Evolutionary conservation across 2,113 vertebrate genomes (phyloP).

Genomic region (Butorides virescens): DNA sequence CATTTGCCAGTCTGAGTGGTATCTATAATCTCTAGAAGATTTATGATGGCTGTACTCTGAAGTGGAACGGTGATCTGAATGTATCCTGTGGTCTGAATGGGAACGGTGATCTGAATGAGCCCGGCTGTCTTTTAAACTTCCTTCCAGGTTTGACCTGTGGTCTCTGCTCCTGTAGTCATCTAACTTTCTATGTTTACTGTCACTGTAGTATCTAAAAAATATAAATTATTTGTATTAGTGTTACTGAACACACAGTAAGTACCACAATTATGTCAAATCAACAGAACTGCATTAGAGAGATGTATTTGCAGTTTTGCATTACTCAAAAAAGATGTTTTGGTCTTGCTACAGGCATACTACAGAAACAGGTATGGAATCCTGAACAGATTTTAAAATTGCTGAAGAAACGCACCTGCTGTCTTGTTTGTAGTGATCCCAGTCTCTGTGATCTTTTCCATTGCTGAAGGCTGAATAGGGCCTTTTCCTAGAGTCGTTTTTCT

Average conservation of each 20-base stretch:
- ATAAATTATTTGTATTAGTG: neutral
- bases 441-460: conserved; percentile 96
- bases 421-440: conserved; percentile 91
- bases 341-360: neutral
- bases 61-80: conserved; percentile 79
- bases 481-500: conserved; percentile 88
- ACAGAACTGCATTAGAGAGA: neutral
- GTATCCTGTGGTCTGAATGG: conserved; percentile 85
- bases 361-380: neutral
- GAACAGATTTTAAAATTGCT: neutral
- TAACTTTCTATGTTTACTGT: conserved; percentile 91
- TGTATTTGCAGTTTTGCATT: neutral
- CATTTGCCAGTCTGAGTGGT: conserved; percentile 94
- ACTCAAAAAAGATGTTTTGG: neutral
- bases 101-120: conserved; percentile 78
- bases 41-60: conserved; percentile 85
- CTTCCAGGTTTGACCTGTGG: conserved; percentile 82
- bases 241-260: neutral
- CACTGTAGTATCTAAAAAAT: conserved; percentile 85
- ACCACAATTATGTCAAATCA: neutral
- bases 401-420: conserved; percentile 77
- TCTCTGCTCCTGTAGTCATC: conserved; percentile 92
- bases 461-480: conserved; percentile 91
- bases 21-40: conserved; percentile 88
- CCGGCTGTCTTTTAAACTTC: conserved; percentile 83